Evolutionary conservation across 2,888 invertebrate genomes (phyloP).

Genomic region (Epinotia bilunana): DNA sequence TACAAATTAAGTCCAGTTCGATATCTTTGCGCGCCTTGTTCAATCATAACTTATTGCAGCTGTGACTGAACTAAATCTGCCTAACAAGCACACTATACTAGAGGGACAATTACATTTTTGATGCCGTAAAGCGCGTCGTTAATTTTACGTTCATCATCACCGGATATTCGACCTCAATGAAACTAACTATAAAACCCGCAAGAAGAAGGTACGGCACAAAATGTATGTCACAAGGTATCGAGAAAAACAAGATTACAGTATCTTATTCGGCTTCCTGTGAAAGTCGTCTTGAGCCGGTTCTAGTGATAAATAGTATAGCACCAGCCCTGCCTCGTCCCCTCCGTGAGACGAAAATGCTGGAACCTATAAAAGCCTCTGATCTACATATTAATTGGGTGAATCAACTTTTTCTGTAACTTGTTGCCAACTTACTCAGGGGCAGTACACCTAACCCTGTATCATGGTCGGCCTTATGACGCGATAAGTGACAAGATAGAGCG

Average conservation of each 20-base stretch:
- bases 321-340: neutral
- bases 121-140: neutral
- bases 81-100: neutral
- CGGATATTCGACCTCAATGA: conserved; percentile 13
- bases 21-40: too few relatives aligned
- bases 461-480: too few relatives aligned
- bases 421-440: too few relatives aligned
- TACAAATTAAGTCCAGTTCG: too few relatives aligned
- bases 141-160: neutral
- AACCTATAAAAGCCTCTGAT: conserved; percentile 3
- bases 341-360: conserved; percentile 11
- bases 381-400: neutral
- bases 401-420: too few relatives aligned
- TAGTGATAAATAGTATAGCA: conserved; percentile 39
- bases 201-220: conserved; percentile 15
- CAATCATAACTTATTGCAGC: too few relatives aligned
- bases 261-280: conserved; percentile 31
- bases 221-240: conserved; percentile 25
- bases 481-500: too few relatives aligned
- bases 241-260: conserved; percentile 23
- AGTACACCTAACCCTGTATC: too few relatives aligned
- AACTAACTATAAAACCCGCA: conserved; percentile 4
- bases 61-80: neutral
- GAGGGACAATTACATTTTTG: neutral
- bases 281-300: conserved; percentile 28